Evolutionary conservation across 2,113 vertebrate species (phyloP).

Genomic region (Elephantulus edwardii): DNA sequence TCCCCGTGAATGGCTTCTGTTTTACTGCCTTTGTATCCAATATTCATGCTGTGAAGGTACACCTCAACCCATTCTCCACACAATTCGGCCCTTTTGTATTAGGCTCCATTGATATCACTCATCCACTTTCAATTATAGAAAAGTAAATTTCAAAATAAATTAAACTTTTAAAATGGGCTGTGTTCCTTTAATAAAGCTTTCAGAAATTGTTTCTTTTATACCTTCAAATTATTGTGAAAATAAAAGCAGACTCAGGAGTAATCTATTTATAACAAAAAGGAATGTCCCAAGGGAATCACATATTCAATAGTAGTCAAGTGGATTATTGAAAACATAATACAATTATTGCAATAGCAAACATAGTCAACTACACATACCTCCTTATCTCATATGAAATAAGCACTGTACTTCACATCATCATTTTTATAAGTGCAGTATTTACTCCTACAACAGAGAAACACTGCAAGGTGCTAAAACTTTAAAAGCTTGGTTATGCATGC

Average conservation of each 20-base stretch:
- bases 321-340: constrained; percentile 51
- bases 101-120: background rate
- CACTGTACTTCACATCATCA: background rate
- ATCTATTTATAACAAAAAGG: constrained; percentile 45
- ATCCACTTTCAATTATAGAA: background rate
- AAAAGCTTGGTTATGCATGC: constrained; percentile 25
- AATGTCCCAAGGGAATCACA: background rate
- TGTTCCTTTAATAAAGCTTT: constrained; percentile 47
- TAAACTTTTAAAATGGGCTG: background rate
- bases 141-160: background rate
- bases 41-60: background rate
- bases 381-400: constrained; percentile 50
- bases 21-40: background rate
- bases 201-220: constrained; percentile 44
- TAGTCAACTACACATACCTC: constrained; percentile 15
- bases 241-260: constrained; percentile 6
- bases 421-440: constrained; percentile 46
- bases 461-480: background rate
- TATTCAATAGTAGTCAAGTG: constrained; percentile 35
- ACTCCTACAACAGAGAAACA: constrained; percentile 6
- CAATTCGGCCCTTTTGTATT: background rate
- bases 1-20: background rate
- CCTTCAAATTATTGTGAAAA: constrained; percentile 51
- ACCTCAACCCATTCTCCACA: background rate
- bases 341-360: constrained; percentile 47